A percentile compares a stretch with the other conserved stretches of the same genome.
Evolutionary conservation across 2,797 vertebrate species (phyloP).

Genomic region (Denticeps clupeoides): DNA sequence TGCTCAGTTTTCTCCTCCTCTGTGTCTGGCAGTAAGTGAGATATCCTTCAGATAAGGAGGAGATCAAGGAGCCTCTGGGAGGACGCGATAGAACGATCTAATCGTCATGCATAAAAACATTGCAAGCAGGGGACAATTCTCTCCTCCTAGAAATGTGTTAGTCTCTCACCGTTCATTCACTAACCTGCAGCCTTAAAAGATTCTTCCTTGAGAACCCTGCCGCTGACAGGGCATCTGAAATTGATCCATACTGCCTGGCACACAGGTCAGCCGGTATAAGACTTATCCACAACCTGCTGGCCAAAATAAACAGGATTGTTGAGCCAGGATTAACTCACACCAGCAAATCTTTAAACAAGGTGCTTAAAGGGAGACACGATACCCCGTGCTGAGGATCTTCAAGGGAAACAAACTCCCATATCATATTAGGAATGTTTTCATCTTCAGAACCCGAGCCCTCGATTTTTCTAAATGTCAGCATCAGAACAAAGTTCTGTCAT

Average conservation of each 20-base stretch:
- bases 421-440: constrained; percentile 25
- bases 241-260: not conserved
- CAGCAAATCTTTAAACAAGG: not conserved
- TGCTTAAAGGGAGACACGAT: not conserved
- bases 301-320: constrained; percentile 1
- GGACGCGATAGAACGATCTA: no score
- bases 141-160: no score
- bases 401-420: constrained; percentile 3
- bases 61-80: no score
- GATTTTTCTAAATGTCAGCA: not conserved
- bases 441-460: constrained; percentile 4
- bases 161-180: no score
- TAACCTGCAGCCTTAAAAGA: no score
- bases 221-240: no score
- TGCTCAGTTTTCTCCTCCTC: no score
- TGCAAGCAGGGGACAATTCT: no score
- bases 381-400: not conserved
- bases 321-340: not conserved
- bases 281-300: not conserved
- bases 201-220: no score
- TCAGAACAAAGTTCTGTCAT: constrained; percentile 2
- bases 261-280: not conserved
- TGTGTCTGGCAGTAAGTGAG: no score
- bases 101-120: no score
- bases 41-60: no score